These are phyloP conservation scores for Limnephilus lunatus DNA, from an alignment of 2,888 invertebrate species.

Conservation along the genomic window DNA sequence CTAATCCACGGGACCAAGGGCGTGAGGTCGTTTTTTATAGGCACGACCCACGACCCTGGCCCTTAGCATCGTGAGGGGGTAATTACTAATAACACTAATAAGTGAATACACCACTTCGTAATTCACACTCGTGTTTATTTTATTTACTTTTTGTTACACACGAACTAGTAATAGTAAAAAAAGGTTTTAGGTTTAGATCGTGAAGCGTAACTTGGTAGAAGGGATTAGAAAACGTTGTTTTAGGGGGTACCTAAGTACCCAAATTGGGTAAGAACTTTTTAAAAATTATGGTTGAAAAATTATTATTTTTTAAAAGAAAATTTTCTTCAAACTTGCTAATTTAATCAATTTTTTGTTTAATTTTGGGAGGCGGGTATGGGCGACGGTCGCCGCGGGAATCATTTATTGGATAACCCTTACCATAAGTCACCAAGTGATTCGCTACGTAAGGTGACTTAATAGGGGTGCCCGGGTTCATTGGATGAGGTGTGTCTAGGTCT, in stretches of 20 bases:
- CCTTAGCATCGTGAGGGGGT: constrained; percentile 18
- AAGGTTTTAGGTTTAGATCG: not conserved
- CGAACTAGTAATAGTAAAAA: constrained; percentile 3
- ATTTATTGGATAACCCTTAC: no score
- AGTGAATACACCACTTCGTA: not conserved
- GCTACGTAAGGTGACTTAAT: no score
- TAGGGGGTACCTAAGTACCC: not conserved
- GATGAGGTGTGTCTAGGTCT: no score
- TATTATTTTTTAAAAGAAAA: not conserved
- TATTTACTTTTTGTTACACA: not conserved
- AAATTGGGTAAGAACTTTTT: not conserved
- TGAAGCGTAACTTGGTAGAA: constrained; percentile 33
- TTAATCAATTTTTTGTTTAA: no score
- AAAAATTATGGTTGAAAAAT: not conserved
- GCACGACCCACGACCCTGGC: not conserved
- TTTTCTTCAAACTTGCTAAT: not conserved
- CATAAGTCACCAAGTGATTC: no score
- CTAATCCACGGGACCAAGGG: constrained; percentile 19
- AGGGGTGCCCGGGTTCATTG: no score
- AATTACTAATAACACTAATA: not conserved
- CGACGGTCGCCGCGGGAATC: no score
- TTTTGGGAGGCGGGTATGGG: no score
- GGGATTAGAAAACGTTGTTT: not conserved
- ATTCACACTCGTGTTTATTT: constrained; percentile 16
- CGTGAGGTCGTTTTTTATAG: constrained; percentile 21